These are phyloP conservation scores for Taphrorychus bicolor DNA, from an alignment of 2,888 invertebrate species.

Conservation along the genomic window DNA sequence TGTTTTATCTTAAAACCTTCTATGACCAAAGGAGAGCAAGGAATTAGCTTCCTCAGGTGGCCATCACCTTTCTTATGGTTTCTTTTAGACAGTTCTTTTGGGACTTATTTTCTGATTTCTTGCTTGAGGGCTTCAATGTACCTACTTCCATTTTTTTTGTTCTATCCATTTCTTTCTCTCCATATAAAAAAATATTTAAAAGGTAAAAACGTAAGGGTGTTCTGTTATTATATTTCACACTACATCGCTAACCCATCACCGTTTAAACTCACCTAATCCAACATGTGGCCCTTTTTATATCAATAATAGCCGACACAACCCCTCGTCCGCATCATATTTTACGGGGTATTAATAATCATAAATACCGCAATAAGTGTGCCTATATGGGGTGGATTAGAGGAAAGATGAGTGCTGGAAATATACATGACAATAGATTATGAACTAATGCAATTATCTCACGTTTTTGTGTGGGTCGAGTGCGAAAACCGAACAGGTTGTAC, in stretches of 20 bases:
- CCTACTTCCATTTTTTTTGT: no score
- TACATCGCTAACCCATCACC: background rate
- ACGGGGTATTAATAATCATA: constrained; percentile 41
- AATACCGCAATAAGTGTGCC: constrained; percentile 37
- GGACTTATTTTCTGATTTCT: no score
- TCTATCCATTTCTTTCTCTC: no score
- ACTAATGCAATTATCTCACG: constrained; percentile 31
- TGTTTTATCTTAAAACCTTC: no score
- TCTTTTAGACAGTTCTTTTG: no score
- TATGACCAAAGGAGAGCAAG: no score
- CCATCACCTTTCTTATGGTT: no score
- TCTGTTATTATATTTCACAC: background rate
- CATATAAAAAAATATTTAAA: no score
- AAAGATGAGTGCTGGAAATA: constrained; percentile 21
- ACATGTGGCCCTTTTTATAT: constrained; percentile 13
- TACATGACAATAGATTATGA: constrained; percentile 36
- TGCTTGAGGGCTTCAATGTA: no score
- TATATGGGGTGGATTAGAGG: constrained; percentile 26
- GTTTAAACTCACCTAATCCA: background rate
- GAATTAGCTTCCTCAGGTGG: no score
- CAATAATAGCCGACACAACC: background rate
- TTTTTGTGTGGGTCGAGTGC: constrained; percentile 23
- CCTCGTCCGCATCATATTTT: constrained; percentile 13
- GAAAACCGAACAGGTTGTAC: constrained; percentile 31
- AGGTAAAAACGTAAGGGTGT: no score